Evolutionary conservation across 2,113 vertebrate species (phyloP).

Genomic region (Tichodroma muraria): DNA sequence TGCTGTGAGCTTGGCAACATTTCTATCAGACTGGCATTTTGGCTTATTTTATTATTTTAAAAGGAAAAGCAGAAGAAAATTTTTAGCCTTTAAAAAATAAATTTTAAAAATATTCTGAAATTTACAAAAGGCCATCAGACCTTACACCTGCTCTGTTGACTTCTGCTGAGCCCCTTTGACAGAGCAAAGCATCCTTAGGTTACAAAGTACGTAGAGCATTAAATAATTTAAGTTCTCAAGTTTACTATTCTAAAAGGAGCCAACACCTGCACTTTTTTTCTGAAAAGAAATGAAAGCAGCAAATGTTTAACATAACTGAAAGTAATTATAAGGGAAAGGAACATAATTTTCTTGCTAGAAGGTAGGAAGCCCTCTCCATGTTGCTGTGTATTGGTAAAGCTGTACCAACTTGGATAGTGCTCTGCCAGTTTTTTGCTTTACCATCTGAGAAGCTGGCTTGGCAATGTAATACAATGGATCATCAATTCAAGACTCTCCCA

Average conservation of each 20-base stretch:
- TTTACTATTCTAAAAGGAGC: background rate
- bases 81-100: background rate
- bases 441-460: background rate
- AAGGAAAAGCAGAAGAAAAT: background rate
- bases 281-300: background rate
- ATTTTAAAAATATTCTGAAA: background rate
- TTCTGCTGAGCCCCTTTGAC: background rate
- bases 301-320: background rate
- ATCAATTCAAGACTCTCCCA: background rate
- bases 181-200: background rate
- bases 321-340: background rate
- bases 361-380: background rate
- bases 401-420: background rate
- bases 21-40: background rate
- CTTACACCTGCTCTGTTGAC: background rate
- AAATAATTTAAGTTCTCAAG: background rate
- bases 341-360: background rate
- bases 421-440: background rate
- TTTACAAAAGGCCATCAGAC: background rate
- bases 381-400: no score
- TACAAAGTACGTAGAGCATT: background rate
- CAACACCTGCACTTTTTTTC: background rate
- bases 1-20: background rate
- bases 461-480: background rate
- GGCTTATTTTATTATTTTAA: constrained; percentile 1